Conservation (phyloP, 2,113 vertebrate genomes). For the Tyto alba region DNA sequence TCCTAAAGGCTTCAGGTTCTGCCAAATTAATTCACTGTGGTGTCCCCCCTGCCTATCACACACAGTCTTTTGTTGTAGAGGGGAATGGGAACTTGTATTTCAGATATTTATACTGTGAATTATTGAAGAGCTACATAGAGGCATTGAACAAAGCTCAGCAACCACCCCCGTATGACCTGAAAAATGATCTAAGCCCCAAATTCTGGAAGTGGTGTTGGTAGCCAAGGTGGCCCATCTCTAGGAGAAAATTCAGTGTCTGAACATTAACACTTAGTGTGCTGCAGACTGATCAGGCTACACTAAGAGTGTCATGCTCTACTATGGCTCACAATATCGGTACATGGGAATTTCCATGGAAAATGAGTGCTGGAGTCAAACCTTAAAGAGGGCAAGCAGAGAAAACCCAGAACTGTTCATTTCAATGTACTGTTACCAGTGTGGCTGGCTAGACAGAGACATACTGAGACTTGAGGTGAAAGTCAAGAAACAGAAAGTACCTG, state of each 20-base stretch:
- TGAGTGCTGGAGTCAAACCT: background rate
- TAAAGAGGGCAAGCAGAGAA: background rate
- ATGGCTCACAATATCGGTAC: background rate
- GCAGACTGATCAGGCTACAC: background rate
- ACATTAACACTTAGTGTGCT: background rate
- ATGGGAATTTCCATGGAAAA: background rate
- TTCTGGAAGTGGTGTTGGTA: background rate
- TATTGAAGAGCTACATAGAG: background rate
- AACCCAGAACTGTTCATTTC: background rate
- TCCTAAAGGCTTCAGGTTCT: background rate
- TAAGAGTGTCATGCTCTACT: background rate
- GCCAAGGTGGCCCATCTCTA: background rate
- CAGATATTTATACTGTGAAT: background rate
- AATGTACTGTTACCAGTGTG: background rate
- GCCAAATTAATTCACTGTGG: background rate
- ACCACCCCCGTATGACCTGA: background rate
- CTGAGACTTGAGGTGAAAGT: background rate
- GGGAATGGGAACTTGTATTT: background rate
- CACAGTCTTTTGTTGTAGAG: background rate
- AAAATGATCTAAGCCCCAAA: background rate
- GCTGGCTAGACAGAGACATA: background rate
- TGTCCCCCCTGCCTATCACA: accelerated
- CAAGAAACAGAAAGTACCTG: background rate
- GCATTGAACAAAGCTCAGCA: background rate
- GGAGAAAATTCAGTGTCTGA: background rate